Percentiles rank a stretch among this genome's conserved stretches.
Conservation (phyloP, 2,888 invertebrate species). For the Calephelis perditalis region DNA sequence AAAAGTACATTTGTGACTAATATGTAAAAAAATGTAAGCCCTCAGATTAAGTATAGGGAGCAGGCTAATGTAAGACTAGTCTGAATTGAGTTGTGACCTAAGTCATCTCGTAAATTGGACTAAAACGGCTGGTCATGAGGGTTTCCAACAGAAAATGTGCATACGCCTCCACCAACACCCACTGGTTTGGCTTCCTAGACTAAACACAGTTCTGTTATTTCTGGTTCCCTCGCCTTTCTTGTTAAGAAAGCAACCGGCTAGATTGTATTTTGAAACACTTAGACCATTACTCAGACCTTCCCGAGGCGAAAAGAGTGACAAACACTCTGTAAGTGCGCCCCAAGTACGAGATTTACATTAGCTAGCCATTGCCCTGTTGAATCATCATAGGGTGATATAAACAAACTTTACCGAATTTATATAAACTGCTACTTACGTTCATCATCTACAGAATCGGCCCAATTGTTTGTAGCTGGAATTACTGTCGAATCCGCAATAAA, state of each 20-base stretch:
- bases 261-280: slow-evolving; percentile 74
- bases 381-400: slow-evolving; percentile 63
- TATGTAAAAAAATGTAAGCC: slow-evolving; percentile 31
- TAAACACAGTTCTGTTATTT: slow-evolving; percentile 74
- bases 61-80: slow-evolving; percentile 87
- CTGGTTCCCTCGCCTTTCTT: slow-evolving; percentile 85
- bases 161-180: slow-evolving; percentile 64
- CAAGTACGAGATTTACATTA: slow-evolving; percentile 88
- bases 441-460: slow-evolving; percentile 92
- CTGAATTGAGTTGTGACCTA: slow-evolving; percentile 88
- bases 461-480: slow-evolving; percentile 79
- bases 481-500: slow-evolving; percentile 86
- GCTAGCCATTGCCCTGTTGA: slow-evolving; percentile 68
- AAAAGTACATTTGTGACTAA: too few relatives aligned
- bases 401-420: not conserved
- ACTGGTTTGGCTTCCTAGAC: slow-evolving; percentile 72
- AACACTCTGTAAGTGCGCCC: slow-evolving; percentile 82
- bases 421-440: slow-evolving; percentile 77
- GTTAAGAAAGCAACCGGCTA: slow-evolving; percentile 83
- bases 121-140: slow-evolving; percentile 84
- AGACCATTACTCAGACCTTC: slow-evolving; percentile 89
- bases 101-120: slow-evolving; percentile 86
- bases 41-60: slow-evolving; percentile 62
- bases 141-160: slow-evolving; percentile 80
- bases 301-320: slow-evolving; percentile 80